Conservation (phyloP, 2,888 invertebrate genomes). For the Spatulosminthurus flaviceps region DNA sequence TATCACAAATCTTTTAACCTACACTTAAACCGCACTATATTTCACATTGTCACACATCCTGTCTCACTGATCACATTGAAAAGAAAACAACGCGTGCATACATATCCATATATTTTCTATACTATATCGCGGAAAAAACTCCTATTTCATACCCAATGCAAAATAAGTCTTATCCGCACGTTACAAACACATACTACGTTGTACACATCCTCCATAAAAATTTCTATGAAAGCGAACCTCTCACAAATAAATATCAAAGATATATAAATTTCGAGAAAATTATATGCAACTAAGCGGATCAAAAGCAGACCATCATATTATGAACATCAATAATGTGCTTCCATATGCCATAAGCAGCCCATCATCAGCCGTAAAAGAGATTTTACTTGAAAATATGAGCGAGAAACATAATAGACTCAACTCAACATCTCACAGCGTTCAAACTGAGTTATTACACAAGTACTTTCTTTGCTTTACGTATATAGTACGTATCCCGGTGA, state of each 20-base stretch:
- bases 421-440: slow-evolving; percentile 28
- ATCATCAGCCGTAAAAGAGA: slow-evolving; percentile 29
- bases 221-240: no score
- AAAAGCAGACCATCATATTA: neutral
- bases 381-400: slow-evolving; percentile 22
- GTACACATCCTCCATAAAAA: no score
- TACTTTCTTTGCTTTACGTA: slow-evolving; percentile 15
- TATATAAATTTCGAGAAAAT: no score
- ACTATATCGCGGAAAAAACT: neutral
- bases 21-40: slow-evolving; percentile 33
- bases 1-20: slow-evolving; percentile 31
- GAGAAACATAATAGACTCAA: slow-evolving; percentile 28
- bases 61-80: slow-evolving; percentile 26
- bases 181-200: no score
- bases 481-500: neutral
- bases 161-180: neutral
- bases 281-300: no score
- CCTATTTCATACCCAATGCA: neutral
- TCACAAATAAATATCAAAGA: no score
- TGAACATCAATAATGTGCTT: neutral
- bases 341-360: slow-evolving; percentile 18
- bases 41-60: slow-evolving; percentile 30
- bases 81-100: slow-evolving; percentile 21
- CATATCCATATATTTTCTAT: slow-evolving; percentile 1
- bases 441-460: slow-evolving; percentile 30